Percentiles rank a stretch among this genome's conserved stretches.
Conservation (phyloP, 2,113 vertebrate species). For the Podiceps cristatus region DNA sequence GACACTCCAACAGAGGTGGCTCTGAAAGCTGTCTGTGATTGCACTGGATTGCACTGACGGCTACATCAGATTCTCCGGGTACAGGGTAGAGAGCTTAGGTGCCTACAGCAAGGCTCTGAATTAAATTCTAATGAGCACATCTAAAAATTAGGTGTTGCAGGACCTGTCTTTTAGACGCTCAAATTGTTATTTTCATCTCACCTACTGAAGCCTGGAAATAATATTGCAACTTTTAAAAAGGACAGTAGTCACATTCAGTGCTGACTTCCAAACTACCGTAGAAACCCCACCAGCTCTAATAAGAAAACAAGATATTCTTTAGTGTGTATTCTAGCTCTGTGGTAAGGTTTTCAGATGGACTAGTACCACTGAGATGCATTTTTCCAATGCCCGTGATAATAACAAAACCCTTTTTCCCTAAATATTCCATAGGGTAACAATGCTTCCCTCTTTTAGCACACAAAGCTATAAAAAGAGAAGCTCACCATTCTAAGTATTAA, state of each 20-base stretch:
- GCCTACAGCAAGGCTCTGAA: neutral
- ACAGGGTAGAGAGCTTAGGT: neutral
- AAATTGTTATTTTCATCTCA: neutral
- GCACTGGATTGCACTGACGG: neutral
- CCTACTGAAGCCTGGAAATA: neutral
- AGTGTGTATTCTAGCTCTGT: neutral
- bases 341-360: neutral
- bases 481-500: neutral
- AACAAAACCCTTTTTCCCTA: neutral
- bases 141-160: neutral
- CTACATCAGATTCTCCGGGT: neutral
- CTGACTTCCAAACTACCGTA: neutral
- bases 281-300: neutral
- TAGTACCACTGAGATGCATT: neutral
- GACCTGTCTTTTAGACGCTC: neutral
- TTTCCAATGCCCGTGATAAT: neutral
- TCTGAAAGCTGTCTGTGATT: fast-evolving
- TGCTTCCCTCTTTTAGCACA: neutral
- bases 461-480: neutral
- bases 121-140: neutral
- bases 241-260: neutral
- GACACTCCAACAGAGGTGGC: neutral
- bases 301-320: neutral
- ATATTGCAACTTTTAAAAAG: neutral
- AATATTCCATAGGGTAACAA: neutral